Evolutionary conservation across 2,888 invertebrate species (phyloP).

Genomic region (Nysson spinosus): DNA sequence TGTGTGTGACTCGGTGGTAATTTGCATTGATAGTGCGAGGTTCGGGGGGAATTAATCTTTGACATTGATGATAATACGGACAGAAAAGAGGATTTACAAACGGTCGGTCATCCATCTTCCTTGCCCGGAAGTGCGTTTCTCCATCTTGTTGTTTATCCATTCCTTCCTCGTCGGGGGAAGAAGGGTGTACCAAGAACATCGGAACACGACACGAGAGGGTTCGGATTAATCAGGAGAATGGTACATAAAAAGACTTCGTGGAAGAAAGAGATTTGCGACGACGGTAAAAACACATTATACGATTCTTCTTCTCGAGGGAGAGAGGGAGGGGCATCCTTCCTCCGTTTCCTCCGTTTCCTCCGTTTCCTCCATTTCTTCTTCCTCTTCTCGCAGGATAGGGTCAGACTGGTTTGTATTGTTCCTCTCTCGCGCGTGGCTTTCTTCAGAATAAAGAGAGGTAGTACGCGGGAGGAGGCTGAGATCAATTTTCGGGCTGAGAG

Average conservation of each 20-base stretch:
- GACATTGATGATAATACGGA: constrained; percentile 25
- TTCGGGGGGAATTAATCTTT: constrained; percentile 25
- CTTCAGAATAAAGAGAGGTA: constrained; percentile 31
- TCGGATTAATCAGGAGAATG: constrained; percentile 18
- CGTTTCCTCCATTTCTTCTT: constrained; percentile 18
- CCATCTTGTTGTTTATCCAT: constrained; percentile 4
- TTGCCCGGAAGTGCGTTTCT: neutral
- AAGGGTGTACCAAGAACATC: constrained; percentile 26
- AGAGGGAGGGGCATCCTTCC: constrained; percentile 18
- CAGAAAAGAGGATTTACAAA: constrained; percentile 34
- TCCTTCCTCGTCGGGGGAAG: constrained; percentile 7
- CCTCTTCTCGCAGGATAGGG: constrained; percentile 40
- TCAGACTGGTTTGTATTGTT: constrained; percentile 59
- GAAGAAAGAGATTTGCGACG: constrained; percentile 50
- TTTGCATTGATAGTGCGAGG: constrained; percentile 45
- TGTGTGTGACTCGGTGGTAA: constrained; percentile 46
- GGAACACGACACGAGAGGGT: constrained; percentile 35
- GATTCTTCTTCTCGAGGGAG: constrained; percentile 28
- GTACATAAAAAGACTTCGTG: constrained; percentile 41
- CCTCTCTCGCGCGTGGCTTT: constrained; percentile 43
- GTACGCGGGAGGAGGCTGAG: constrained; percentile 54
- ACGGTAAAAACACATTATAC: constrained; percentile 36
- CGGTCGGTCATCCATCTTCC: constrained; percentile 16
- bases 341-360: too few species aligned
- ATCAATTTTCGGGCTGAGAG: constrained; percentile 57